Base-by-base conservation (phyloP, 2,888 invertebrate species). In the Epiblema foenella region DNA sequence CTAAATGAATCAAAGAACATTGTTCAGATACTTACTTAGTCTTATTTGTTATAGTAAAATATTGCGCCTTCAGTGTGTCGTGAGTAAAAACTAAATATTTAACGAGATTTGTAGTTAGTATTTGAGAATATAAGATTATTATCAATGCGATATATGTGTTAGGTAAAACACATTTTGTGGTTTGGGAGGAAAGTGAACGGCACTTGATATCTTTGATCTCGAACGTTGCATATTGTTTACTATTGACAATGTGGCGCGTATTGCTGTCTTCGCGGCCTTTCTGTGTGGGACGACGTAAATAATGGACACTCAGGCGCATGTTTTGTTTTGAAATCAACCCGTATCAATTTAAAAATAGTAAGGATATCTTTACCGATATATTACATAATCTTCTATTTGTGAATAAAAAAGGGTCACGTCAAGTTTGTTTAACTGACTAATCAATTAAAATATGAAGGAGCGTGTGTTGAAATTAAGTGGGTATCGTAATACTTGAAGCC, bases 191-290 rank as follows among this genome's bases (percentile, higher is more conserved):
- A 66, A 54, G 71, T 67, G 62, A 71, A 71, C 60, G 62, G 56
- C 71, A 56, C 39, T 67, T 60, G 66, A 62, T 71, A 67, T 71
- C 52, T 65, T 52, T 56, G 59, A 70, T 70, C 70, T 66, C 54
- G 29, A 29, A 71, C 46, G 37, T 56, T 56, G 56, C 59, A 17
- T 71, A 51, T 70, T 67, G 49, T 71, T 67, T 67, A 71, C 71
- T 57, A 62, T 67, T 67, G 70, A 52, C 46, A 60, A 60, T 11
- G 57, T 15, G 60, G 49, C 65, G 59, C 66, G 39, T 52, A 49
- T 66, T 65, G 70, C 60, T 66, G 66, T 70, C 70, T 56, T 66
- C 66, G 37, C 70, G 56, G 37, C 52, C 52, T 60, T 59, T 46
- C 29, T 15, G 70, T 60, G 70, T 70, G 65, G 70, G 65, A 42